Conservation (phyloP, 2,113 vertebrate genomes). For the Pavo muticus region DNA sequence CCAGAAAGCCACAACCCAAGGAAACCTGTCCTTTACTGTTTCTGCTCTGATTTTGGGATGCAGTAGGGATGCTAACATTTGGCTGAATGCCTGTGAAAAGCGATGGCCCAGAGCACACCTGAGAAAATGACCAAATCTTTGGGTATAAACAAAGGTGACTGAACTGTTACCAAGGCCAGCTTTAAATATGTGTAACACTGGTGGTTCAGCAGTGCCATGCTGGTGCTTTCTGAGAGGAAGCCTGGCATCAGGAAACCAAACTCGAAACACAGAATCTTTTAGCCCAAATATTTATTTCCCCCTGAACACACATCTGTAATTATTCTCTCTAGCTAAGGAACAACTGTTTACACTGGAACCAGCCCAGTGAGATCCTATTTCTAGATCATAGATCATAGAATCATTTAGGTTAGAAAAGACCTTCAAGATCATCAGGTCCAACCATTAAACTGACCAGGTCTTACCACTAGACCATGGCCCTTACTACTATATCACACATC, state of each 20-base stretch:
- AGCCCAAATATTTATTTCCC: neutral
- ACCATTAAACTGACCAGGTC: too few relatives aligned
- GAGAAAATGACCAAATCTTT: neutral
- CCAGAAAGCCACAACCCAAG: neutral
- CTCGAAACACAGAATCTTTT: neutral
- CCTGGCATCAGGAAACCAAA: neutral
- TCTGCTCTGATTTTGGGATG: neutral
- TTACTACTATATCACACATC: too few relatives aligned
- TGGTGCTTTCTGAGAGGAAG: neutral
- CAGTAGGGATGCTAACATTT: neutral
- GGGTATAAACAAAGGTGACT: neutral
- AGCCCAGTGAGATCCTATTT: neutral
- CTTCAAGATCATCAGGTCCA: too few relatives aligned
- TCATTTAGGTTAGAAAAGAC: too few relatives aligned
- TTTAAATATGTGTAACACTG: neutral
- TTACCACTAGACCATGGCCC: too few relatives aligned
- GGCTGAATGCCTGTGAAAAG: neutral
- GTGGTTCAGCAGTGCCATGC: neutral
- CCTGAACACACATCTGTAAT: neutral
- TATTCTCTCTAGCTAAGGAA: neutral
- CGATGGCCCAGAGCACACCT: neutral
- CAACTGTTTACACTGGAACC: neutral
- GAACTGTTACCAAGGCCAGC: rapidly evolving
- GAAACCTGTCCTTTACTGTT: neutral
- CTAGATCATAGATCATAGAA: neutral